Conservation (phyloP, 2,888 invertebrate species). For the Anticlea derivata region DNA sequence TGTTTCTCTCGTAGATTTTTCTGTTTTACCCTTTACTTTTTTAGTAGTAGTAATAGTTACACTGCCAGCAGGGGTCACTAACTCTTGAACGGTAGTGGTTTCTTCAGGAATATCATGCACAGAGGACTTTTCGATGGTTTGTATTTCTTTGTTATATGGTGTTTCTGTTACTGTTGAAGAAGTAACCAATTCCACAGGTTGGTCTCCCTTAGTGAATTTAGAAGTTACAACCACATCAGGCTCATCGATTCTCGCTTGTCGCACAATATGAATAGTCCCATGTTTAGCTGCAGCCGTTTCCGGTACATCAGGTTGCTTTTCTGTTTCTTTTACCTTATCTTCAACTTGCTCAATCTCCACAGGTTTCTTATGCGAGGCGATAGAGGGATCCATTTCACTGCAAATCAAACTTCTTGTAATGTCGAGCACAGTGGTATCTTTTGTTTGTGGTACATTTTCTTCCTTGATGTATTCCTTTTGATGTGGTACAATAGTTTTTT, state of each 20-base stretch:
- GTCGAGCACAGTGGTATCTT: slow-evolving; percentile 26
- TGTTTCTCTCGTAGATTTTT: slow-evolving; percentile 24
- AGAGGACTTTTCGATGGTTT: slow-evolving; percentile 7
- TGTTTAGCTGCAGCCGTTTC: slow-evolving; percentile 13
- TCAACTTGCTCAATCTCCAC: neutral
- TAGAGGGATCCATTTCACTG: slow-evolving; percentile 39
- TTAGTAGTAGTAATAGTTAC: slow-evolving; percentile 23
- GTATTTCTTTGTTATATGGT: slow-evolving; percentile 15
- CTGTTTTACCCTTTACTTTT: slow-evolving; percentile 16
- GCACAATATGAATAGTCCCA: slow-evolving; percentile 18
- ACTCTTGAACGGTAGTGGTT: slow-evolving; percentile 15
- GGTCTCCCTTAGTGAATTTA: slow-evolving; percentile 14
- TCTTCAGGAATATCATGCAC: slow-evolving; percentile 13
- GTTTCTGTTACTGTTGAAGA: slow-evolving; percentile 18
- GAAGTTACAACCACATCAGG: slow-evolving; percentile 22
- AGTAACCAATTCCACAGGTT: slow-evolving; percentile 18
- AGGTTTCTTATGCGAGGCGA: slow-evolving; percentile 12
- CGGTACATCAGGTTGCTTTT: slow-evolving; percentile 1
- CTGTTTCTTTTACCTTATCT: neutral
- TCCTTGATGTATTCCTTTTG: slow-evolving; percentile 23
- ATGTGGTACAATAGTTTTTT: slow-evolving; percentile 7
- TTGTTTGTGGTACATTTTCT: slow-evolving; percentile 7
- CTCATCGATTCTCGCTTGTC: slow-evolving; percentile 22
- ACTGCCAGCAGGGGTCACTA: slow-evolving; percentile 18
- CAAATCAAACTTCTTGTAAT: slow-evolving; percentile 37